A percentile compares a stretch with the other conserved stretches of the same genome.
phyloP scores from a whole-genome alignment of 2,888 invertebrate species.

The Nineta flava region DNA sequence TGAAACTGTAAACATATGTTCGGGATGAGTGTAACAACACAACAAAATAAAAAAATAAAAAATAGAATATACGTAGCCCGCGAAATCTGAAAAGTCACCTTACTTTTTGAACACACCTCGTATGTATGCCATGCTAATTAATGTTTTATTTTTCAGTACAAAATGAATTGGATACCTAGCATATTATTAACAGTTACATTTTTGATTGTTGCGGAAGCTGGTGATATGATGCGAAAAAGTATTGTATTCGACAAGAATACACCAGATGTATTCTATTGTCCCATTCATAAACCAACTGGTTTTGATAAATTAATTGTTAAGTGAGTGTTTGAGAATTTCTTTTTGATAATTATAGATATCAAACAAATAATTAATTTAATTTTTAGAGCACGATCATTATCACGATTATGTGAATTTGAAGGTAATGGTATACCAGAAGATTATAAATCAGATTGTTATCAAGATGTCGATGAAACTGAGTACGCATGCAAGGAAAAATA shows the following conservation, averaged over 20 bases:
- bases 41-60: too few relatives aligned
- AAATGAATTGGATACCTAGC: too few relatives aligned
- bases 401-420: conserved; percentile 58
- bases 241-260: conserved; percentile 67
- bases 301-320: conserved; percentile 57
- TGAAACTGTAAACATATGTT: too few relatives aligned
- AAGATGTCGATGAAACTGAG: conserved; percentile 62
- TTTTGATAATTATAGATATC: too few relatives aligned
- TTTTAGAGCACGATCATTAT: conserved; percentile 42
- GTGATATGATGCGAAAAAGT: conserved; percentile 60
- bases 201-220: conserved; percentile 27
- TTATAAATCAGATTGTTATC: conserved; percentile 64
- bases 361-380: neutral
- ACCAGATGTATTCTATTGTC: conserved; percentile 65
- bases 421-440: conserved; percentile 51
- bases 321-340: conserved; percentile 20
- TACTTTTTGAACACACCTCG: too few relatives aligned
- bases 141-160: too few relatives aligned
- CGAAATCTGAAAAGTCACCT: too few relatives aligned
- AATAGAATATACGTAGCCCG: too few relatives aligned
- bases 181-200: neutral
- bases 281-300: conserved; percentile 58
- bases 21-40: too few relatives aligned
- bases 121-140: too few relatives aligned
- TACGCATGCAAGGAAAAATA: conserved; percentile 69